Evolutionary conservation across 2,113 vertebrate species (phyloP), one percentile per base, ranked within the genome.

Genomic region (Cyanocitta stelleri): DNA sequence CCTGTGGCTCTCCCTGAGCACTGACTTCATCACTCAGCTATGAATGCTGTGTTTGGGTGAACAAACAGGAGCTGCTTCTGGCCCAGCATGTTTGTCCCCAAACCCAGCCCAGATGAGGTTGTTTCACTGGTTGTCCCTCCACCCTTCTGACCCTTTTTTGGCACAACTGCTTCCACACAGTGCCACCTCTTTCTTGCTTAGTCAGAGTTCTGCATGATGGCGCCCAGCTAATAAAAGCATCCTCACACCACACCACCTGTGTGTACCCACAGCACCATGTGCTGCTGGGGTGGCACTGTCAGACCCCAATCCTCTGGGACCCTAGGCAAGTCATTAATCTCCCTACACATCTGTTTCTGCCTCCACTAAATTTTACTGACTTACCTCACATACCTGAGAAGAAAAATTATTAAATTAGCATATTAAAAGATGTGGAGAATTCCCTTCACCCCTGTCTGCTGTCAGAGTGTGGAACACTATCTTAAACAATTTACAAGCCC

Each of bases 191-290:
- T 21, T 19, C 78, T 32, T 67, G 51, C 64, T 59, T 8, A 4
- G 27, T 13, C 39, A 35, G 64, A 52, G n/a, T 1, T 62, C 43
- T 71, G 61, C 2, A 0, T 1, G 32, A 8, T 13, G 3, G 0
- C 39, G 51, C 30, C 3, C 0, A 58, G 29, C 27, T 29, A 5
- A 43, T 0, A 1, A 32, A 27, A 63, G 43, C n/a, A 39, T 27
- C 32, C 58, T 51, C 46, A 7, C 39, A 27, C 15, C 55, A 15
- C 15, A 0, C 10, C 11, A 2, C 22, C 12, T 1, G 3, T 8
- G 59, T 26, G 41, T 24, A 20, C 73, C 26, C 21, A 5, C 51
- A 32, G 68, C 64, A 32, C 26, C 44, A 10, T 0, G 0, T 27
- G 64, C 43, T 86, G 58, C 63, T 49, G 49, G 19, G 24, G 3